A percentile compares a stretch with the other conserved stretches of the same genome.
phyloP scores from a whole-genome alignment of 2,888 invertebrate genomes.

The Lycocerus yunnanus region DNA sequence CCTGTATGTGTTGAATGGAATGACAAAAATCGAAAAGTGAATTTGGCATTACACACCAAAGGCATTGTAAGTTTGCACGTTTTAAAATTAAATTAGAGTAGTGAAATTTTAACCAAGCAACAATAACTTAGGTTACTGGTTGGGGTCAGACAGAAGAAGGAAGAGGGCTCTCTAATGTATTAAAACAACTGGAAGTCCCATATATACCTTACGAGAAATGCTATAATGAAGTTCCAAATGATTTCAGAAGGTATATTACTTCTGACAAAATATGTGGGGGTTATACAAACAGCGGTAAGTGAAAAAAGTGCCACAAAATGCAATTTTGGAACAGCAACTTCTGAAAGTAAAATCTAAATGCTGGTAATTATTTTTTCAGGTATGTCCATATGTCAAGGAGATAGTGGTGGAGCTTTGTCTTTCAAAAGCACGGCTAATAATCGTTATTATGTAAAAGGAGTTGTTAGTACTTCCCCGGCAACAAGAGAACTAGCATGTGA shows the following conservation, averaged over 20 bases:
- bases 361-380: constrained; percentile 44
- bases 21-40: constrained; percentile 19
- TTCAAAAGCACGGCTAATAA: constrained; percentile 42
- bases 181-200: constrained; percentile 35
- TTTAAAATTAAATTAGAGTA: too few relatives aligned
- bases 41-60: constrained; percentile 13
- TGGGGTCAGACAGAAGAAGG: constrained; percentile 44
- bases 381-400: constrained; percentile 54
- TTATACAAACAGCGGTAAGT: constrained; percentile 49
- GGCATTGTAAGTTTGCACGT: constrained; percentile 45
- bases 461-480: constrained; percentile 53
- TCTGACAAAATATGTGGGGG: too few relatives aligned
- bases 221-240: constrained; percentile 18
- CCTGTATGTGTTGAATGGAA: constrained; percentile 49
- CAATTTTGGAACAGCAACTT: too few relatives aligned
- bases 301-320: constrained; percentile 1
- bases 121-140: constrained; percentile 43
- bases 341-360: background rate
- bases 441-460: constrained; percentile 54
- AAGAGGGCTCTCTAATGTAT: constrained; percentile 39
- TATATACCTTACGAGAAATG: constrained; percentile 34
- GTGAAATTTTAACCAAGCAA: background rate
- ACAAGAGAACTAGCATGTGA: constrained; percentile 40
- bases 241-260: constrained; percentile 34
- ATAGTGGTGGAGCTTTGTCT: constrained; percentile 56